phyloP scores from a whole-genome alignment of 2,113 vertebrate genomes.

The Rhodinocichla rosea region DNA sequence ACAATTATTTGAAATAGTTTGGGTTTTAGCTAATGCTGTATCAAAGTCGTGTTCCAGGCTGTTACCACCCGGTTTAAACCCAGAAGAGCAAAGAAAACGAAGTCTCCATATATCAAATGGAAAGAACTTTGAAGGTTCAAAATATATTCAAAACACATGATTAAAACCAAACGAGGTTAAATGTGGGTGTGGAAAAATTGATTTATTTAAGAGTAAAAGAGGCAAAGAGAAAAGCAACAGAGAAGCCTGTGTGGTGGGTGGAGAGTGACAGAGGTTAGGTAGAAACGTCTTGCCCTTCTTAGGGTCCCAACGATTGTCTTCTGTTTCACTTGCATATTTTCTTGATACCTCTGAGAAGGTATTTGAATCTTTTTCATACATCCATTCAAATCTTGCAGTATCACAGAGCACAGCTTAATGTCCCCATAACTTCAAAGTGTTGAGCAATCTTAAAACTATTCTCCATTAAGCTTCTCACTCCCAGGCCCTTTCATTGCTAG shows the following conservation, averaged over 20 bases:
- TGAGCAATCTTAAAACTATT: not conserved
- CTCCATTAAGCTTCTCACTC: not conserved
- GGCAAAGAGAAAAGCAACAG: not conserved
- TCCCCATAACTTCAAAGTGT: not conserved
- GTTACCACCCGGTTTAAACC: fast-evolving
- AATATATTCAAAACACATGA: not conserved
- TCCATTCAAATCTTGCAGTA: not conserved
- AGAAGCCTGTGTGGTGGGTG: fast-evolving
- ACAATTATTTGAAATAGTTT: not conserved
- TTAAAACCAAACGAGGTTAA: not conserved
- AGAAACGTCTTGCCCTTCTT: not conserved
- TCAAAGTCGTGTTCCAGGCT: not conserved
- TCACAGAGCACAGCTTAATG: not conserved
- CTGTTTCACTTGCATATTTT: not conserved
- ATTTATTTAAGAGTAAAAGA: not conserved
- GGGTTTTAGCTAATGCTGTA: not conserved
- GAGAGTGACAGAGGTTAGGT: not conserved
- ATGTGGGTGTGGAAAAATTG: fast-evolving
- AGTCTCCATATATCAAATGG: not conserved
- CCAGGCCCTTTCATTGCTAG: not conserved
- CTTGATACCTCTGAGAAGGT: not conserved
- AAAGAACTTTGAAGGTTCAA: not conserved
- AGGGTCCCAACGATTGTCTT: not conserved
- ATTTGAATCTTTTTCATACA: not conserved
- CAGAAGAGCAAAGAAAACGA: not conserved